Evolutionary conservation across 2,888 invertebrate genomes (phyloP).

Genomic region (Heterodera filipjevi): DNA sequence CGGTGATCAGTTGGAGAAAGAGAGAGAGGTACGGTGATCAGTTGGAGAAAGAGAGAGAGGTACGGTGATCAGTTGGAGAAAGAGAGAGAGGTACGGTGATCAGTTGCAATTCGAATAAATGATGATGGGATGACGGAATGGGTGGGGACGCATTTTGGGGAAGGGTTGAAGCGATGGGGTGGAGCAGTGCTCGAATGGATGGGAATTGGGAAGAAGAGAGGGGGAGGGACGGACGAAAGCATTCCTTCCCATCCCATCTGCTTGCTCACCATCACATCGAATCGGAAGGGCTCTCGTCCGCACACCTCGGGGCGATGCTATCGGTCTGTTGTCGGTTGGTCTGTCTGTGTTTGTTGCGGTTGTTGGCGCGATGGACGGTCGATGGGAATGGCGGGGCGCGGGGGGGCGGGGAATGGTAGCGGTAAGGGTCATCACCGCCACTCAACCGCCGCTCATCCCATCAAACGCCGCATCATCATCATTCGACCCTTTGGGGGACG

Average conservation of each 20-base stretch:
- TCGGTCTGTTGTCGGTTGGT: not conserved
- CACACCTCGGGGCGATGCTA: not conserved
- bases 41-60: no score
- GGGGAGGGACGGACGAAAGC: not conserved
- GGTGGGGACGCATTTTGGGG: not conserved
- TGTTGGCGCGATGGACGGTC: constrained; percentile 9
- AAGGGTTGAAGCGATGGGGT: not conserved
- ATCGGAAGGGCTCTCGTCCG: constrained; percentile 6
- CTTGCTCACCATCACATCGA: not conserved
- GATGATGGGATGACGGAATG: not conserved
- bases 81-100: no score
- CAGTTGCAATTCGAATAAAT: no score
- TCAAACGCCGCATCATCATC: not conserved
- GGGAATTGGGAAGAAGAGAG: not conserved
- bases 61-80: no score
- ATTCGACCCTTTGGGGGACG: not conserved
- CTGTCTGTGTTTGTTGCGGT: not conserved
- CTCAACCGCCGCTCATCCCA: not conserved
- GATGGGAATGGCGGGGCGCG: not conserved
- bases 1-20: no score
- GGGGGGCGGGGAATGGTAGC: not conserved
- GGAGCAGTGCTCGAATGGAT: not conserved
- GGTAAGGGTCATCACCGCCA: not conserved
- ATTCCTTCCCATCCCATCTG: not conserved
- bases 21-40: no score